phyloP scores from a whole-genome alignment of 2,113 vertebrate species.

The Paradoxurus hermaphroditus region DNA sequence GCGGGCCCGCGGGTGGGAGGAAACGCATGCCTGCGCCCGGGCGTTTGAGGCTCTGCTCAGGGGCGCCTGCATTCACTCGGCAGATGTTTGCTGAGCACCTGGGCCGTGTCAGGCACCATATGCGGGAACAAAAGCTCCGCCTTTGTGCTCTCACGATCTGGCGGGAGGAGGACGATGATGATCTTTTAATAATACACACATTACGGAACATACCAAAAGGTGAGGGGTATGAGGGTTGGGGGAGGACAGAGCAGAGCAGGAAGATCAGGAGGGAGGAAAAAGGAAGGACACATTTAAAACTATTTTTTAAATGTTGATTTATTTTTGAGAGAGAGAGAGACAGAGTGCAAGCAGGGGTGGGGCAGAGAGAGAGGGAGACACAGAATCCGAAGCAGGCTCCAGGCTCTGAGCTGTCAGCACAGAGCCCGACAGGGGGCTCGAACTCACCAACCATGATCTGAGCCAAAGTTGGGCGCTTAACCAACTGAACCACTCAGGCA shows the following conservation, averaged over 20 bases:
- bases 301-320: too few species aligned
- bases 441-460: too few species aligned
- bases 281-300: background rate
- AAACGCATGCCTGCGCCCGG: accelerated
- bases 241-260: accelerated
- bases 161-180: background rate
- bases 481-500: too few species aligned
- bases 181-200: accelerated
- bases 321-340: too few species aligned
- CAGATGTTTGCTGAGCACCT: background rate
- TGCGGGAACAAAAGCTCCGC: background rate
- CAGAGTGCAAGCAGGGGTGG: too few species aligned
- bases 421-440: too few species aligned
- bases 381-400: too few species aligned
- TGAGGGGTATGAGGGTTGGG: accelerated
- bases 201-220: accelerated
- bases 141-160: accelerated
- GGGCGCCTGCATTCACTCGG: background rate
- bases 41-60: accelerated
- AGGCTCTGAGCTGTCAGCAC: too few species aligned
- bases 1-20: background rate
- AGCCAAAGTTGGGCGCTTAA: too few species aligned
- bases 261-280: background rate
- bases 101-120: background rate
- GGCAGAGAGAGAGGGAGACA: too few species aligned